These are phyloP conservation scores for Rhinoptilus africanus DNA, from an alignment of 2,113 vertebrate species.

Conservation along the genomic window DNA sequence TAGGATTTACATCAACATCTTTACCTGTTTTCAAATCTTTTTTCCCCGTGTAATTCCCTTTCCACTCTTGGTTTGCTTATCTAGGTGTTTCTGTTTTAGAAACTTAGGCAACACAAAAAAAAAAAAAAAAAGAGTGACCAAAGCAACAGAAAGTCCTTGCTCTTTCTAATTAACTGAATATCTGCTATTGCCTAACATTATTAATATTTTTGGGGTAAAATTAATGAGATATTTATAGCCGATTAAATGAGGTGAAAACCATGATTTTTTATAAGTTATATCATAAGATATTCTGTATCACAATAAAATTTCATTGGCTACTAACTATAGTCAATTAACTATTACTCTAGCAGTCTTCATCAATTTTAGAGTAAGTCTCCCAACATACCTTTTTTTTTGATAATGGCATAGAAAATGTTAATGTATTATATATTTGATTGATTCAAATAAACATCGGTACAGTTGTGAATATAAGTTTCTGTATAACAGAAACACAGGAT, in stretches of 20 bases:
- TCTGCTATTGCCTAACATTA: background rate
- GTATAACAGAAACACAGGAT: constrained; percentile 10
- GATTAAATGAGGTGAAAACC: background rate
- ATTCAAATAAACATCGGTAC: background rate
- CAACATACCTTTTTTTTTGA: background rate
- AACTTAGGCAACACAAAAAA: background rate
- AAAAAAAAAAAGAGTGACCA: background rate
- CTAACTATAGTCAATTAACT: background rate
- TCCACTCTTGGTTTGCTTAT: background rate
- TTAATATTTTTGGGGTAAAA: background rate
- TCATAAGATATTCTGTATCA: background rate
- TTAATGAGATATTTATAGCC: background rate
- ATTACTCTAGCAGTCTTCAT: background rate
- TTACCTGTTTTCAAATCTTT: background rate
- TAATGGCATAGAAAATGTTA: background rate
- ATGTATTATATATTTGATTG: background rate
- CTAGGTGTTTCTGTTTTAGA: background rate
- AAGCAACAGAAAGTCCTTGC: background rate
- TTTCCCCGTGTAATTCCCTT: background rate
- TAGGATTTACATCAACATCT: background rate
- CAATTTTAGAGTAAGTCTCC: background rate
- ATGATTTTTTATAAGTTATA: background rate
- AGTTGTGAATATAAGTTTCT: constrained; percentile 37
- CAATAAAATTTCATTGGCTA: constrained; percentile 6
- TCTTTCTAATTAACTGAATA: constrained; percentile 9